Evolutionary conservation across 2,113 vertebrate genomes (phyloP).

Genomic region (Syrrhaptes paradoxus): DNA sequence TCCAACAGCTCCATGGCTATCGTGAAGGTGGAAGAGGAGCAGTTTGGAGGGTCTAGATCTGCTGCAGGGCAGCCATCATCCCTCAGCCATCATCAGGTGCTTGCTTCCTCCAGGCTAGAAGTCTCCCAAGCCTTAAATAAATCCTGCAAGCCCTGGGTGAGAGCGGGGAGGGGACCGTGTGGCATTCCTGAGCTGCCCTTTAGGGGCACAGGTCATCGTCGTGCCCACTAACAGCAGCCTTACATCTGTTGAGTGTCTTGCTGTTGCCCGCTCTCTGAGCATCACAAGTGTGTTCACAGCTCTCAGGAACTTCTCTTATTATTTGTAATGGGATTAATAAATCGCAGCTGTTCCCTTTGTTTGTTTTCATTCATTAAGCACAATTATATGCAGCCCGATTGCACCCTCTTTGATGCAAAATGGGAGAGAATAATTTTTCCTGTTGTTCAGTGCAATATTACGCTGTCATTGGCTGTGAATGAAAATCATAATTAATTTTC

Average conservation of each 20-base stretch:
- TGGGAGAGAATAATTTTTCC: constrained; percentile 74
- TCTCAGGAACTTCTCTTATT: constrained; percentile 74
- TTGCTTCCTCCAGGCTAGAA: background rate
- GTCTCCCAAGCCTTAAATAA: background rate
- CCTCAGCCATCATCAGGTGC: background rate
- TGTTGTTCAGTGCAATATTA: constrained; percentile 72
- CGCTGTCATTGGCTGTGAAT: constrained; percentile 72
- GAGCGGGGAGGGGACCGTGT: background rate
- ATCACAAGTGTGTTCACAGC: constrained; percentile 64
- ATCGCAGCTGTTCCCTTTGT: constrained; percentile 81
- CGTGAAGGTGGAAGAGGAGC: background rate
- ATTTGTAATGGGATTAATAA: constrained; percentile 80
- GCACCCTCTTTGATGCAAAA: constrained; percentile 73
- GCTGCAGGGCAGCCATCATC: background rate
- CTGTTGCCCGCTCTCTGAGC: background rate
- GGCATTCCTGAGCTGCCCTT: background rate
- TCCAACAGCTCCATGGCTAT: background rate
- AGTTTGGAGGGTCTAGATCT: background rate
- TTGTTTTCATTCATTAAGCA: constrained; percentile 79
- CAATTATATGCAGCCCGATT: constrained; percentile 77
- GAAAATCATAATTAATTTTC: constrained; percentile 77
- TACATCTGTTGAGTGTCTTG: constrained; percentile 53
- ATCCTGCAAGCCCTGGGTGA: background rate
- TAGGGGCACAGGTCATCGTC: background rate
- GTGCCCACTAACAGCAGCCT: background rate